phyloP scores from a whole-genome alignment of 2,113 vertebrate genomes.

The Hippocampus zosterae region DNA sequence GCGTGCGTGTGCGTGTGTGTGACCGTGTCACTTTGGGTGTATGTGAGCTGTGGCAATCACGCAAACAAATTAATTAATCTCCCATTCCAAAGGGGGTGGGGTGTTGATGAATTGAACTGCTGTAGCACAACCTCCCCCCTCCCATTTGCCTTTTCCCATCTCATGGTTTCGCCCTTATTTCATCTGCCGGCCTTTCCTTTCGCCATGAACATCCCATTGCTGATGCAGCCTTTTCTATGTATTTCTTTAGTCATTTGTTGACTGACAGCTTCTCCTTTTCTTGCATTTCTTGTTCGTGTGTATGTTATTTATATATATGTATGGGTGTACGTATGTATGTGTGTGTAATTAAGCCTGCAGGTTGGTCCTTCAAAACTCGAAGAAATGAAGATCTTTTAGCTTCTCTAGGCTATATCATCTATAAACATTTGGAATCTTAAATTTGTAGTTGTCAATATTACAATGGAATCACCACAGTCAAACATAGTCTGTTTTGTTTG shows the following conservation, averaged over 20 bases:
- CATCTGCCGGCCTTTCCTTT: slow-evolving; percentile 33
- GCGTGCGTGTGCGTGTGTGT: slow-evolving; percentile 12
- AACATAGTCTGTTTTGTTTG: neutral
- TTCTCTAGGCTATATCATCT: neutral
- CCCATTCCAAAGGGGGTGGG: slow-evolving; percentile 48
- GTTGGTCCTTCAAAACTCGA: slow-evolving; percentile 9
- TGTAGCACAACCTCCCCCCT: slow-evolving; percentile 27
- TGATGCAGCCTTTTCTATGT: slow-evolving; percentile 63
- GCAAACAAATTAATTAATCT: slow-evolving; percentile 80
- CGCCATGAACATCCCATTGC: slow-evolving; percentile 69
- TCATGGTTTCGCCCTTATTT: slow-evolving; percentile 25
- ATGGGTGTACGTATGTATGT: neutral
- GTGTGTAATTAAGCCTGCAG: slow-evolving; percentile 8
- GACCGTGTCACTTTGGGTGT: slow-evolving; percentile 8
- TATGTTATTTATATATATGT: slow-evolving; percentile 18
- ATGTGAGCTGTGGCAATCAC: slow-evolving; percentile 62
- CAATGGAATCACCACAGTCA: neutral
- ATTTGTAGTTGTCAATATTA: slow-evolving; percentile 33
- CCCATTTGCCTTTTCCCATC: slow-evolving; percentile 9
- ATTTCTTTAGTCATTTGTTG: slow-evolving; percentile 38
- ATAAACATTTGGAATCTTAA: neutral
- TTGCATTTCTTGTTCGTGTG: slow-evolving; percentile 1
- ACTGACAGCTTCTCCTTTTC: slow-evolving; percentile 19
- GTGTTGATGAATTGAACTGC: slow-evolving; percentile 71
- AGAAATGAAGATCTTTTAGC: neutral